Evolutionary conservation across 1,140 invertebrate genomes (phyloP).

Genomic region (Orchestia grillus): DNA sequence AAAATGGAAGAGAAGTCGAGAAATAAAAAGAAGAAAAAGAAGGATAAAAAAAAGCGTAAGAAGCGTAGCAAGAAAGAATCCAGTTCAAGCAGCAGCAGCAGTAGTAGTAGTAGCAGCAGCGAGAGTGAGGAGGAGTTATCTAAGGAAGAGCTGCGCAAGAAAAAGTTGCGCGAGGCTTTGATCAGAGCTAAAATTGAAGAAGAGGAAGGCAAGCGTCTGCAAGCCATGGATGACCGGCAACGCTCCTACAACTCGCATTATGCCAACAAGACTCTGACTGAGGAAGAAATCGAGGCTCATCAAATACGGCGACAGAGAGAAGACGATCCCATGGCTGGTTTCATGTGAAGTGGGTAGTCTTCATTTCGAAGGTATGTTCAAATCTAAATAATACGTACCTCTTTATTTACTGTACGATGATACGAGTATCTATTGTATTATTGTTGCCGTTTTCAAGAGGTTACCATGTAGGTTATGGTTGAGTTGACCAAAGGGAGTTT

Average conservation of each 20-base stretch:
- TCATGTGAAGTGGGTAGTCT: slow-evolving; percentile 60
- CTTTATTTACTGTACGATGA: no score
- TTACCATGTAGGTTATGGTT: no score
- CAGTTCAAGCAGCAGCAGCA: slow-evolving; percentile 60
- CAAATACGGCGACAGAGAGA: slow-evolving; percentile 85
- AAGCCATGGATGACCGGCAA: slow-evolving; percentile 88
- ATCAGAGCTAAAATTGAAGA: slow-evolving; percentile 78
- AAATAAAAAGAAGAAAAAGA: slow-evolving; percentile 79
- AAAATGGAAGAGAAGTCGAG: slow-evolving; percentile 76
- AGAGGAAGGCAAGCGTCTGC: slow-evolving; percentile 77
- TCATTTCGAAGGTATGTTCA: not conserved
- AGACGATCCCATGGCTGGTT: slow-evolving; percentile 89
- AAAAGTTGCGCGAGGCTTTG: slow-evolving; percentile 74
- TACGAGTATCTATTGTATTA: no score
- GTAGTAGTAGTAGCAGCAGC: slow-evolving; percentile 67
- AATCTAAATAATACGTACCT: no score
- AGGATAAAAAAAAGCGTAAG: slow-evolving; percentile 73
- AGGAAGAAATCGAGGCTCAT: slow-evolving; percentile 95
- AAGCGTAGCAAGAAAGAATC: slow-evolving; percentile 45
- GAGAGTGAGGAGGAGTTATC: slow-evolving; percentile 73
- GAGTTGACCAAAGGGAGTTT: no score
- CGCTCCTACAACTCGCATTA: slow-evolving; percentile 89
- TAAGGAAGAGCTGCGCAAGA: slow-evolving; percentile 74
- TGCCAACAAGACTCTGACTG: slow-evolving; percentile 84
- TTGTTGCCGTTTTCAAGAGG: no score